phyloP scores from a whole-genome alignment of 2,113 vertebrate species.

The Pica pica region DNA sequence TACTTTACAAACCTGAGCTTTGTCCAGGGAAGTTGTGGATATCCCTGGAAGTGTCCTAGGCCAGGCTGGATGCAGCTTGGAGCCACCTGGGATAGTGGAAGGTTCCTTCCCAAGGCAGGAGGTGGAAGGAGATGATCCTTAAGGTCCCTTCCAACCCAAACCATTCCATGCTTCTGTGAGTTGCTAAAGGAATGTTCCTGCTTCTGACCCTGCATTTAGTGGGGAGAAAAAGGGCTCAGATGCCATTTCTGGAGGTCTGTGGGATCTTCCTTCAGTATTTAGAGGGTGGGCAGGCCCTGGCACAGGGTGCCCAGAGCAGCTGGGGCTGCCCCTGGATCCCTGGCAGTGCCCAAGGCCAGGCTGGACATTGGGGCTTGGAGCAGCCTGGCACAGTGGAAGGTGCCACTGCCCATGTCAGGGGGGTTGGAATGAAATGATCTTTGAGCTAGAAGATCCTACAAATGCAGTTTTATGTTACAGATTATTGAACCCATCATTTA shows the following conservation, averaged over 20 bases:
- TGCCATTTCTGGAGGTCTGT: neutral
- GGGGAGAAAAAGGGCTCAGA: neutral
- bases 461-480: neutral
- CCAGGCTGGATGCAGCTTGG: neutral
- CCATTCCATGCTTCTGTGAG: neutral
- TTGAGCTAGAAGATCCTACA: neutral
- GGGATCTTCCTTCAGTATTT: neutral
- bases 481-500: neutral
- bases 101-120: neutral
- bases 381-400: neutral
- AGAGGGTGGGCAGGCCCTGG: neutral
- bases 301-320: neutral
- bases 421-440: accelerated
- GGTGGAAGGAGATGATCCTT: neutral
- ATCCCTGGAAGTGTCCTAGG: neutral
- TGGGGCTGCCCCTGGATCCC: neutral
- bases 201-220: neutral
- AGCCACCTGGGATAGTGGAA: neutral
- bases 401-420: neutral
- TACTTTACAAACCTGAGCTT: neutral
- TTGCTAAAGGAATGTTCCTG: neutral
- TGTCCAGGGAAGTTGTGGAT: neutral
- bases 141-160: neutral
- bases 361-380: neutral
- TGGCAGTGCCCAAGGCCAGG: neutral